phyloP scores from a whole-genome alignment of 2,113 vertebrate species.

The Micromys minutus region DNA sequence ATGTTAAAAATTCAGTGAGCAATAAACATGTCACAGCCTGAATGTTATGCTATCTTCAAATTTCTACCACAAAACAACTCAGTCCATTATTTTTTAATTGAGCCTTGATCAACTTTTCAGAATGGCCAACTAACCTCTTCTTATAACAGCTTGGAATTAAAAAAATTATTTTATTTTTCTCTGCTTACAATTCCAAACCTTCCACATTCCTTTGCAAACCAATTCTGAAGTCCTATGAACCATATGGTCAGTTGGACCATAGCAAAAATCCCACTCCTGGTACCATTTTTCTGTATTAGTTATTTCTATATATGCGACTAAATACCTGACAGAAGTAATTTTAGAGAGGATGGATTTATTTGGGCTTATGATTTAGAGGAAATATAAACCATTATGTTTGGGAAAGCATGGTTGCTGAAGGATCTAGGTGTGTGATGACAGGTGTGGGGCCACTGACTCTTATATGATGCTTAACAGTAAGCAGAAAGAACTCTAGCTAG shows the following conservation, averaged over 20 bases:
- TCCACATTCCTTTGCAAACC: background rate
- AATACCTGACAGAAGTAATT: background rate
- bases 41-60: background rate
- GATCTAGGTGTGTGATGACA: background rate
- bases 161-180: background rate
- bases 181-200: background rate
- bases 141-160: background rate
- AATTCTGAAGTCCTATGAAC: background rate
- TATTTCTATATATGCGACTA: background rate
- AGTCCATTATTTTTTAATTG: background rate
- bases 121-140: background rate
- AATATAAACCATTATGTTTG: background rate
- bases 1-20: background rate
- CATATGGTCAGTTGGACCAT: background rate
- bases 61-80: background rate
- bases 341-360: background rate
- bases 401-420: background rate
- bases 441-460: background rate
- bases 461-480: background rate
- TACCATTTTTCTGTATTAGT: background rate
- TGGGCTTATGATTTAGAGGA: background rate
- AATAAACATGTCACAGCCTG: background rate
- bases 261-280: background rate
- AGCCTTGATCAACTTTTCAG: background rate
- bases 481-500: background rate